A percentile compares a stretch with the other conserved stretches of the same genome.
Evolutionary conservation across 1,140 invertebrate species (phyloP).

Genomic region (Aradophagus sp.): DNA sequence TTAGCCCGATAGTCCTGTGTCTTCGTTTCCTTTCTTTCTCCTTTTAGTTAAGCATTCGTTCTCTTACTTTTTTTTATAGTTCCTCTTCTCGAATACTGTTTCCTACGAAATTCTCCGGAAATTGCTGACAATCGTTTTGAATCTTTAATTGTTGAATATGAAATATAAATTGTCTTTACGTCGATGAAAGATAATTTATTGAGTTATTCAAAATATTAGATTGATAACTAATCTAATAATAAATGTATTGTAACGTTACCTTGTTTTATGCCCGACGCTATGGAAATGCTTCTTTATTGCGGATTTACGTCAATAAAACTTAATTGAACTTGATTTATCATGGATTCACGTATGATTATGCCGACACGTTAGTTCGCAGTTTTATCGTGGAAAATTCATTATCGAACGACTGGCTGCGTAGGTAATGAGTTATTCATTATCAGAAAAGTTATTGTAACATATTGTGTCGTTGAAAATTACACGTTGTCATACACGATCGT

Average conservation of each 20-base stretch:
- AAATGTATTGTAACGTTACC: constrained; percentile 6
- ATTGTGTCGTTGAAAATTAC: constrained; percentile 38
- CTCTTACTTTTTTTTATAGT: no score
- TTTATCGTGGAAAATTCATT: constrained; percentile 24
- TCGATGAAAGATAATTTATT: no score
- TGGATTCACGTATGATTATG: constrained; percentile 26
- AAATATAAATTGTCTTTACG: no score
- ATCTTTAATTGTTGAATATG: no score
- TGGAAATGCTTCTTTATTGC: constrained; percentile 12
- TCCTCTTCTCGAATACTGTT: no score
- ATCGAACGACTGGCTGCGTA: constrained; percentile 25
- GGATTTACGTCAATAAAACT: constrained; percentile 7
- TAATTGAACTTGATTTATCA: constrained; percentile 38
- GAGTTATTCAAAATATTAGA: no score
- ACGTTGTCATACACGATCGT: constrained; percentile 34
- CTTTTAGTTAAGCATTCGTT: no score
- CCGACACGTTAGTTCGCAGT: constrained; percentile 24
- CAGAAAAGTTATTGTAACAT: constrained; percentile 35
- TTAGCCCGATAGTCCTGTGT: no score
- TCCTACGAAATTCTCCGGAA: no score
- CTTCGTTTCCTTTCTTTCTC: no score
- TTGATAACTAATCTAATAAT: no score
- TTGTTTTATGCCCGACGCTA: constrained; percentile 6
- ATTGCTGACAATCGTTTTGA: no score
- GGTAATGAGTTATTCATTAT: constrained; percentile 41